Evolutionary conservation across 37 sponge, comb jelly and placozoan genomes (phyloP).

Genomic region (Petrosia ficiformis): DNA sequence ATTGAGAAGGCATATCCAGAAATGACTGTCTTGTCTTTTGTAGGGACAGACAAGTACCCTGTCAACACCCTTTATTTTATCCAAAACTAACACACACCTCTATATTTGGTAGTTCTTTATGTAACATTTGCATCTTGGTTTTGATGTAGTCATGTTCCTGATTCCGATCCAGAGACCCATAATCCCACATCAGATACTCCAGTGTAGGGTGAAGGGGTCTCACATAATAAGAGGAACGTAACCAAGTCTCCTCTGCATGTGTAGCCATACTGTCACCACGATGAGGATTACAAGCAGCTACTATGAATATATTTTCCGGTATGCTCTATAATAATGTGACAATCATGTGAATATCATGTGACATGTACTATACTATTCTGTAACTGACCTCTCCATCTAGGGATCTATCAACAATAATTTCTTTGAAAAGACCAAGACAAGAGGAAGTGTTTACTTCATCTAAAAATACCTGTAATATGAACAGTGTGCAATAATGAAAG

Average conservation of each 20-base stretch:
- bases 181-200: conserved; percentile 81
- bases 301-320: conserved; percentile 80
- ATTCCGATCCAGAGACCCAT: conserved; percentile 77
- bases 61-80: no score
- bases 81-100: conserved; percentile 36
- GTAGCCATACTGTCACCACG: conserved; percentile 79
- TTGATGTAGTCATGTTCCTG: conserved; percentile 88
- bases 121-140: conserved; percentile 69
- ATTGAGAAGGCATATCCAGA: no score
- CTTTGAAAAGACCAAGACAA: conserved; percentile 87
- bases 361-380: neutral
- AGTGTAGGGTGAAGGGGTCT: conserved; percentile 81
- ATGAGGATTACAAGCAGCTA: conserved; percentile 95
- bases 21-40: no score
- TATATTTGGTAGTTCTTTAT: conserved; percentile 20
- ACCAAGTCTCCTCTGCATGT: conserved; percentile 56
- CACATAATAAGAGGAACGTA: conserved; percentile 81
- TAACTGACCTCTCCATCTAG: conserved; percentile 76
- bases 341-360: neutral
- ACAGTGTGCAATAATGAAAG: neutral
- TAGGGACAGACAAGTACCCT: neutral
- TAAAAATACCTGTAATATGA: conserved; percentile 83
- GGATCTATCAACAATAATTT: conserved; percentile 78
- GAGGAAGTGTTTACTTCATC: conserved; percentile 93
- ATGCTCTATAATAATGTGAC: conserved; percentile 38